phyloP scores from a whole-genome alignment of 2,888 invertebrate species.

The Pyrochroa serraticornis region DNA sequence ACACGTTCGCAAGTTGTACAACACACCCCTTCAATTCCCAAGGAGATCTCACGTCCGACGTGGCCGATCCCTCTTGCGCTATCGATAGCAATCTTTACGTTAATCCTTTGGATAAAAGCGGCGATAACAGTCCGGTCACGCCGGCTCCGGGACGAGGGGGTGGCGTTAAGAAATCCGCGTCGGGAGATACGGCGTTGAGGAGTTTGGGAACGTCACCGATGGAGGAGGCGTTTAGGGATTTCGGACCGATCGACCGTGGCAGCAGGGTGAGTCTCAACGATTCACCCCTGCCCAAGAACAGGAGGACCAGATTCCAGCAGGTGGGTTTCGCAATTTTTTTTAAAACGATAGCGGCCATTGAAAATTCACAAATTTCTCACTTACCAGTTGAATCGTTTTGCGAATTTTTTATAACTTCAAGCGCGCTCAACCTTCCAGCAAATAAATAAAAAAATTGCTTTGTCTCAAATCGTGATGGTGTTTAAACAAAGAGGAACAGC shows the following conservation, averaged over 20 bases:
- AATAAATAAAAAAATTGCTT: too few relatives aligned
- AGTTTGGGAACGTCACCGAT: conserved; percentile 67
- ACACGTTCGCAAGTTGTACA: conserved; percentile 96
- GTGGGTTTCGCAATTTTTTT: conserved; percentile 55
- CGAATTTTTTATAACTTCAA: too few relatives aligned
- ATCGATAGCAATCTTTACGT: conserved; percentile 83
- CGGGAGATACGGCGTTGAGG: conserved; percentile 76
- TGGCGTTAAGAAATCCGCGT: conserved; percentile 79
- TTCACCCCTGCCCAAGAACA: conserved; percentile 76
- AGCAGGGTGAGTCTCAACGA: conserved; percentile 69
- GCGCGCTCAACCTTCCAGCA: too few relatives aligned
- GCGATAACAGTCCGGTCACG: conserved; percentile 58
- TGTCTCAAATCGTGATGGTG: too few relatives aligned
- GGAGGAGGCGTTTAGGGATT: conserved; percentile 62
- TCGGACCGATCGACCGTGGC: conserved; percentile 58
- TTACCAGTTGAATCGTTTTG: too few relatives aligned
- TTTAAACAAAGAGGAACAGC: too few relatives aligned
- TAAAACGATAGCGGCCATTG: background rate
- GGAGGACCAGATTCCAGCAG: conserved; percentile 87
- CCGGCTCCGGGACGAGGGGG: conserved; percentile 44
- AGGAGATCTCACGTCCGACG: conserved; percentile 60
- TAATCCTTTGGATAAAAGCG: conserved; percentile 78
- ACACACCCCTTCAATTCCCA: conserved; percentile 89
- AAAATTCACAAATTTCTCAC: background rate
- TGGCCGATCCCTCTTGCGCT: conserved; percentile 54